These are phyloP conservation scores for Tribolium madens DNA, from an alignment of 1,140 invertebrate genomes.

Conservation along the genomic window DNA sequence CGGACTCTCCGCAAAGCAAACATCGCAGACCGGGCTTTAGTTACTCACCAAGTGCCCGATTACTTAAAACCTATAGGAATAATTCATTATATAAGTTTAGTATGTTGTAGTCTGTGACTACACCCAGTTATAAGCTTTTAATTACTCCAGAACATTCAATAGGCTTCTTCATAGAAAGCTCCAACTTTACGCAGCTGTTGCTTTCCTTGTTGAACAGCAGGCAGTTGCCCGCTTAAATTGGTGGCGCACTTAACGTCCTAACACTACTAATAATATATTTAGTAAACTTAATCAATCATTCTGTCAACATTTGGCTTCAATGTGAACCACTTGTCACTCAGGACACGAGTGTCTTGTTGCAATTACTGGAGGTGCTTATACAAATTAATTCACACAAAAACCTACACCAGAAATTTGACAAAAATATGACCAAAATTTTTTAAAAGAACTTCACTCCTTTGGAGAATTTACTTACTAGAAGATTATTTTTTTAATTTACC, in stretches of 20 bases:
- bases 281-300: slow-evolving; percentile 45
- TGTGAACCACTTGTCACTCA: slow-evolving; percentile 43
- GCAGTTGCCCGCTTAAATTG: slow-evolving; percentile 9
- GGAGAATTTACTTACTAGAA: no score
- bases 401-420: background rate
- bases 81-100: slow-evolving; percentile 30
- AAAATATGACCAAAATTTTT: background rate
- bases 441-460: background rate
- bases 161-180: slow-evolving; percentile 33
- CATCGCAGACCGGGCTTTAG: slow-evolving; percentile 1
- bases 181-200: slow-evolving; percentile 24
- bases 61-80: slow-evolving; percentile 18
- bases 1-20: background rate
- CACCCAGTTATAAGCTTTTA: slow-evolving; percentile 40
- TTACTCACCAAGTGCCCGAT: slow-evolving; percentile 19
- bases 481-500: no score
- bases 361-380: background rate
- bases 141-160: slow-evolving; percentile 40
- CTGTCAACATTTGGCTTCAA: slow-evolving; percentile 42
- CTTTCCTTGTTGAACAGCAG: slow-evolving; percentile 31
- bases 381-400: slow-evolving; percentile 10
- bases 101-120: slow-evolving; percentile 22
- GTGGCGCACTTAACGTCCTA: slow-evolving; percentile 23
- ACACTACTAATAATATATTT: slow-evolving; percentile 46
- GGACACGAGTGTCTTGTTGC: slow-evolving; percentile 13